Base-by-base conservation (phyloP, 2,797 vertebrate genomes). In the Setipinna tenuifilis region DNA sequence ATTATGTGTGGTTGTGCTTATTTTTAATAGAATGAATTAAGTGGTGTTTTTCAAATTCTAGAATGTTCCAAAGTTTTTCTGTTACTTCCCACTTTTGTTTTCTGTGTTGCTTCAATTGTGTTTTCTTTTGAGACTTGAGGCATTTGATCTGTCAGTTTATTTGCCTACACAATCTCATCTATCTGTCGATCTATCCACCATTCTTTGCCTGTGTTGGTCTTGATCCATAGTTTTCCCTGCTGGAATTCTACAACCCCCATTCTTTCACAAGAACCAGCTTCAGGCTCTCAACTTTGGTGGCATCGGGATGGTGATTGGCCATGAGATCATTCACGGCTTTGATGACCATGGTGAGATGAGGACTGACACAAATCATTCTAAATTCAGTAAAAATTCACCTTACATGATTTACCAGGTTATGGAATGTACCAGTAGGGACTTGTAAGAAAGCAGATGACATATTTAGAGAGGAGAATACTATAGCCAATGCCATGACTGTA, bases 241-340 rank as follows among this genome's bases (percentile, higher is more conserved):
- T 1, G 98, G 98, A 81, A 99, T 99, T 90, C 96, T 99, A 21
- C 98, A 99, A 94, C 98, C 98, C 0, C 98, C 98, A 0, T 99
- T 99, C 94, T 99, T 99, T 93, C 99, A 97, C 90, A 97, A 98
- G 90, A 96, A 97, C 75, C 98, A 99, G 88, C 98, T 96, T 0
- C 98, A 99, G 89, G 96, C 98, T 59, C 94, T 99, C 82, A 99
- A 99, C 93, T 99, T 98, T 0, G 98, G 98, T 7, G 98, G 98
- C 48, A 99, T 99, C 0, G 98, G 98, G 82, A 98, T 99, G 98
- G 98, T 99, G 17, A 99, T 99, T 0, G 98, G 98, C 21, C 98
- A 99, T 1, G 98, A 99, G 92, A 98, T 99, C 89, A 99, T 97
- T 0, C 98, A 99, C 0, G 98, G 98, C 84, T 99, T 99, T 81